These are phyloP conservation scores for Carposina sasakii DNA, from an alignment of 1,140 invertebrate genomes.

Conservation along the genomic window DNA sequence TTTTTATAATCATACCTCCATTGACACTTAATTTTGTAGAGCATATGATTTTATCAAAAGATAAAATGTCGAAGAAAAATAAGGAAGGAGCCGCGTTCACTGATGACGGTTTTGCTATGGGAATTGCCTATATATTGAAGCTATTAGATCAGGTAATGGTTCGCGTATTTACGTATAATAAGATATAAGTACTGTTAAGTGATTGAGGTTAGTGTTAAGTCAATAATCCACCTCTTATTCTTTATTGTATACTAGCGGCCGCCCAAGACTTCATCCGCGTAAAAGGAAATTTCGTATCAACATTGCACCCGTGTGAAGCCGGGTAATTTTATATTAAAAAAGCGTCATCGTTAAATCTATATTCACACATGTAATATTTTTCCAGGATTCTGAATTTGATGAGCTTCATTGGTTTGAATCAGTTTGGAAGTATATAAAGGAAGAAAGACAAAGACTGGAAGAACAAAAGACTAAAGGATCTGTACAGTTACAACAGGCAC, in stretches of 20 bases:
- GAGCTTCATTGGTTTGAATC: slow-evolving; percentile 97
- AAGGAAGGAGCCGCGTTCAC: slow-evolving; percentile 91
- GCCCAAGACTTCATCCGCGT: no score
- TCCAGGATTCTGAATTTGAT: slow-evolving; percentile 84
- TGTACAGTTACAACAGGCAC: slow-evolving; percentile 88
- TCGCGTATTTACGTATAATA: no score
- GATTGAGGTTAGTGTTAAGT: no score
- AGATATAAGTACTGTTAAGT: no score
- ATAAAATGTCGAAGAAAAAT: slow-evolving; percentile 93
- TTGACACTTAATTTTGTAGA: slow-evolving; percentile 97
- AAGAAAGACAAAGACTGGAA: slow-evolving; percentile 76
- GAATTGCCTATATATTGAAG: slow-evolving; percentile 83
- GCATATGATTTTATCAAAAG: slow-evolving; percentile 92
- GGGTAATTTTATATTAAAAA: no score
- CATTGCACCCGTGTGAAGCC: no score
- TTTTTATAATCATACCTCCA: slow-evolving; percentile 95
- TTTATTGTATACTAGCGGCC: no score
- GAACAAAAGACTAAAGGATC: slow-evolving; percentile 68
- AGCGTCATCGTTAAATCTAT: no score
- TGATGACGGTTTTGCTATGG: slow-evolving; percentile 99
- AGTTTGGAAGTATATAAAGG: slow-evolving; percentile 81
- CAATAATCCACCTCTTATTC: no score
- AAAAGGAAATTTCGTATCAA: no score
- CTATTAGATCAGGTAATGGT: slow-evolving; percentile 80
- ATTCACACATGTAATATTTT: slow-evolving; percentile 17